Base-by-base conservation (phyloP, 2,797 vertebrate genomes). In the Anguilla obscura region DNA sequence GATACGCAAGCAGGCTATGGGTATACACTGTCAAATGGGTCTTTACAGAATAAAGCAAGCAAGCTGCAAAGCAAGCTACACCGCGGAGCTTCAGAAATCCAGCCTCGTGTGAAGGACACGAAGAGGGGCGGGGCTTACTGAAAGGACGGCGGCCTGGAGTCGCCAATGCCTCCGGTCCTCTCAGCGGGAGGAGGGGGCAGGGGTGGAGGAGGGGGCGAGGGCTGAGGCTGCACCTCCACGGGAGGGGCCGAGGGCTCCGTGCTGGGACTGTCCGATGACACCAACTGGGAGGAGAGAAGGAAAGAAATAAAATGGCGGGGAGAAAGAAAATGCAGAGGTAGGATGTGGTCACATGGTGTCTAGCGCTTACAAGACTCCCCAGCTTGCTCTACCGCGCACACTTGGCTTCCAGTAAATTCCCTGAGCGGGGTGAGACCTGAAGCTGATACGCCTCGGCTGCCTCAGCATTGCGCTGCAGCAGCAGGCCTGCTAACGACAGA, bases 81-180 rank as follows among this genome's bases (percentile, higher is more conserved):
- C 74, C 33, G 3, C 10, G 74, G 12, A 76, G 33, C 74, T 76
- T 36, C 30, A 40, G 36, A 76, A 40, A 76, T 76, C 74, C 36
- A 40, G 74, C 40, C 14, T 36, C 21, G 80, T 71, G 69, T 71
- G 69, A 71, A 71, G 69, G 16, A 79, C 16, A 36, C 1, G 7
- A 33, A 6, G 48, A 66, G 60, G 48, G 83, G 52, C 14, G 14
- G 30, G 63, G 94, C 97, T 96, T 94, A 98, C 98, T 98, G 98
- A 92, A 98, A 98, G 40, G 98, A 98, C 0, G 98, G 98, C 0
- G 98, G 97, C 56, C 98, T 96, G 50, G 98, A 98, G 93, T 98
- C 98, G 21, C 97, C 98, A 0, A 98, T 98, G 88, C 97, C 97
- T 1, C 97, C 97, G 0, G 97, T 98, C 90, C 97, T 96, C 92